phyloP scores from a whole-genome alignment of 2,113 vertebrate genomes.

The Gadus macrocephalus region DNA sequence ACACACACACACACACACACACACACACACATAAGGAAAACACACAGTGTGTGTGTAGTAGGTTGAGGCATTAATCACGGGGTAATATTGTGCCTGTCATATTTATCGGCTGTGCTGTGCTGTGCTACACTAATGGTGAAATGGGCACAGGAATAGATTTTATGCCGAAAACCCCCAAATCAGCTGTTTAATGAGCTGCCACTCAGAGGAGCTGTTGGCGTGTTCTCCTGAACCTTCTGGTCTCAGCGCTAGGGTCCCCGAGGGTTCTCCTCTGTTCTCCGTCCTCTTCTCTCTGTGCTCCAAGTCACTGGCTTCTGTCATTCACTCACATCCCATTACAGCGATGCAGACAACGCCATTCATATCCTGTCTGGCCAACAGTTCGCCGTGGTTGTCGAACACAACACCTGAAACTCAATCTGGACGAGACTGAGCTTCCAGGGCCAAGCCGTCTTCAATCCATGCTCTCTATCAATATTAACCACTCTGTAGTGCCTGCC shows the following conservation, averaged over 20 bases:
- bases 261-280: no score
- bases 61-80: conserved; percentile 34
- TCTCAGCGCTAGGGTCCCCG: no score
- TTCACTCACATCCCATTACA: conserved; percentile 23
- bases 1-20: conserved; percentile 2
- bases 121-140: conserved; percentile 15
- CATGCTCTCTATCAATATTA: no score
- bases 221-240: not conserved
- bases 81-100: conserved; percentile 23
- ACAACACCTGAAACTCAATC: no score
- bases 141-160: conserved; percentile 41
- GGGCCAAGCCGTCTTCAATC: no score
- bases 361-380: no score
- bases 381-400: no score
- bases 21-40: not conserved
- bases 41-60: conserved; percentile 3
- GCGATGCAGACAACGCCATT: not conserved
- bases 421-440: no score
- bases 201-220: conserved; percentile 23
- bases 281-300: no score
- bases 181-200: conserved; percentile 29
- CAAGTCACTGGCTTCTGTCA: not conserved
- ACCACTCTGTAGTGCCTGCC: no score
- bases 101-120: conserved; percentile 22
- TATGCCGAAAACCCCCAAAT: conserved; percentile 14